Evolutionary conservation across 2,888 invertebrate species (phyloP), one percentile per base, ranked within the genome.

Genomic region (Apamea sordens): DNA sequence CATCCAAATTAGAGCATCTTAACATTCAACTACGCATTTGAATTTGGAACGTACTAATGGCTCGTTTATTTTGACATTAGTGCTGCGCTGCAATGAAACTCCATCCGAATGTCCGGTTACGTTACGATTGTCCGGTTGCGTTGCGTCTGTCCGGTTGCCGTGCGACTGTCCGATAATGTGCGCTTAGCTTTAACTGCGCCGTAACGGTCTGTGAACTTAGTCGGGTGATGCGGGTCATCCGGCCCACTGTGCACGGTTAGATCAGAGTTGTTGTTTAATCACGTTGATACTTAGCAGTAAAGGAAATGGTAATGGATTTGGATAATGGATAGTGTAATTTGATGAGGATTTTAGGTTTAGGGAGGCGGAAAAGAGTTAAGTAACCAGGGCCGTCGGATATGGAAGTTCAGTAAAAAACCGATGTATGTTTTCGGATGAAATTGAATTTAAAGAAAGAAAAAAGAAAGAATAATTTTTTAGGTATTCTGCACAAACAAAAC

Each of bases 131-230:
- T 70, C 75, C 76, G 79, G 72, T 24, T 56, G 28, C 72, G 53
- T 47, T 36, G 47, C 65, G 73, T 65, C n/a, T 65, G 69, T 72
- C 72, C 81, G 77, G 72, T 24, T 56, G n/a, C 74, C 68, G 61
- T 56, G 64, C 72, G 72, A 72, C 32, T 50, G 69, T 73, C 72
- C 82, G 84, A 70, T 86, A 86, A 83, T 86, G 73, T 73, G 75
- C 68, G 65, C 78, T 83, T 83, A 80, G 83, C 80, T 82, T 75
- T 75, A 81, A 86, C 86, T 50, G 69, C 67, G 73, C 85, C 76
- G 68, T 79, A 82, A 86, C 84, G 86, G 76, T 84, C 73, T 79
- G 86, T 84, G 82, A 86, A 86, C 78, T 79, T 79, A 73, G 85
- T 73, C 64, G 59, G 76, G 65, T 76, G 80, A 80, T 85, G 83